Percentiles rank a stretch among this genome's conserved stretches.
Evolutionary conservation across 2,888 invertebrate species (phyloP).

Genomic region (Cataglyphis albicans): DNA sequence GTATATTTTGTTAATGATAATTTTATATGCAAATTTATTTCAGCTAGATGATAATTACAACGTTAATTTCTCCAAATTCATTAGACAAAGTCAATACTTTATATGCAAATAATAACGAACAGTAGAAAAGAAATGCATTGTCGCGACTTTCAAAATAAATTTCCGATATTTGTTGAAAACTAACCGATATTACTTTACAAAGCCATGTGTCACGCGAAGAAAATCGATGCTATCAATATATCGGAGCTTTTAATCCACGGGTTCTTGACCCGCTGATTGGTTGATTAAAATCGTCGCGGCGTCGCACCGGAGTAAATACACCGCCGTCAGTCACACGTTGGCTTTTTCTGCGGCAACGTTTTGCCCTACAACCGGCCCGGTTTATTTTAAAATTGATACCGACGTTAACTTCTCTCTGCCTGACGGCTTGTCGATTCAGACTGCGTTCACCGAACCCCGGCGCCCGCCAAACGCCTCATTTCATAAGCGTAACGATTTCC

Average conservation of each 20-base stretch:
- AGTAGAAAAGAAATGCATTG: background rate
- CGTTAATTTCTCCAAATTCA: background rate
- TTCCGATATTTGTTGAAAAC: background rate
- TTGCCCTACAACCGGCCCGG: slow-evolving; percentile 55
- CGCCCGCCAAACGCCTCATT: slow-evolving; percentile 38
- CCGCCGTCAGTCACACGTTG: slow-evolving; percentile 25
- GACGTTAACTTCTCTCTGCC: slow-evolving; percentile 60
- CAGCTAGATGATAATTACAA: background rate
- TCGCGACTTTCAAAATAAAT: background rate
- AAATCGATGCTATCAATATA: slow-evolving; percentile 13
- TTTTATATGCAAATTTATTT: background rate
- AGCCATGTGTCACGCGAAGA: background rate
- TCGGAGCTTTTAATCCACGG: slow-evolving; percentile 13
- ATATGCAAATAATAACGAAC: background rate
- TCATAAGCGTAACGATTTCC: slow-evolving; percentile 34
- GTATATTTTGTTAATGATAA: background rate
- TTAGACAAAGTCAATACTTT: background rate
- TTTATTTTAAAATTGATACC: slow-evolving; percentile 73
- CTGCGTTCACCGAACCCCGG: slow-evolving; percentile 38
- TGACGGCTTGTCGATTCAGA: slow-evolving; percentile 70
- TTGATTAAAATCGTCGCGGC: slow-evolving; percentile 49
- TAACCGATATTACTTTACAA: background rate
- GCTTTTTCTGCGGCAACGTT: slow-evolving; percentile 33
- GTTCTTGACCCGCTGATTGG: slow-evolving; percentile 46
- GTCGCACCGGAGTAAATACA: slow-evolving; percentile 31